These are phyloP conservation scores for Lacerta bilineata DNA, from an alignment of 2,797 vertebrate species.

Conservation along the genomic window DNA sequence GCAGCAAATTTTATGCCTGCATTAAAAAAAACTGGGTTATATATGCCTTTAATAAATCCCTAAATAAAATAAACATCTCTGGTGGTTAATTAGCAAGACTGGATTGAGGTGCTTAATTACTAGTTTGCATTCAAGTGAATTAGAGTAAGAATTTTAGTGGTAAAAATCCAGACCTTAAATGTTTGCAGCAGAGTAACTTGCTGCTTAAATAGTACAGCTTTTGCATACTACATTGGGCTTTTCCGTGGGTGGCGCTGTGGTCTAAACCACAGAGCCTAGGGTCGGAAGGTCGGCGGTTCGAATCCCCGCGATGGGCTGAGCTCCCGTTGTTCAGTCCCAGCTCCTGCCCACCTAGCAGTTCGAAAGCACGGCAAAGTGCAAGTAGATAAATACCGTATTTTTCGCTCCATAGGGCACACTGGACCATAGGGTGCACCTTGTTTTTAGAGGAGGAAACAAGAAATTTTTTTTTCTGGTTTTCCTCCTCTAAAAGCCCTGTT, in stretches of 20 bases:
- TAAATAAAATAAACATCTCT: constrained; percentile 68
- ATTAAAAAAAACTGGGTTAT: constrained; percentile 62
- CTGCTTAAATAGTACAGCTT: background rate
- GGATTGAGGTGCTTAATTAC: constrained; percentile 62
- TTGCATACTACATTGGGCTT: constrained; percentile 8
- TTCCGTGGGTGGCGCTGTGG: background rate
- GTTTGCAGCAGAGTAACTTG: constrained; percentile 39
- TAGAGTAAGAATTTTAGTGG: constrained; percentile 42
- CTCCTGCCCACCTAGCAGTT: no score
- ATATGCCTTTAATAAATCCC: constrained; percentile 55
- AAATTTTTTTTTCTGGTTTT: no score
- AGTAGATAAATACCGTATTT: no score
- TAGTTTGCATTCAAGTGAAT: constrained; percentile 56
- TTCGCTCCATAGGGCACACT: no score
- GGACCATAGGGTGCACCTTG: no score
- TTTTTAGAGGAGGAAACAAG: no score
- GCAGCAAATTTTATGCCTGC: constrained; percentile 35
- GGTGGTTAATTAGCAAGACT: constrained; percentile 73
- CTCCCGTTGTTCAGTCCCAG: no score
- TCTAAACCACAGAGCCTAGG: background rate
- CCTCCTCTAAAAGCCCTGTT: no score
- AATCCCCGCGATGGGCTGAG: no score
- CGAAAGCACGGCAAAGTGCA: no score
- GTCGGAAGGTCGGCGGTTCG: no score
- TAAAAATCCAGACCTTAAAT: constrained; percentile 18